Conservation (phyloP, 2,113 vertebrate genomes). For the Tinamus guttatus region DNA sequence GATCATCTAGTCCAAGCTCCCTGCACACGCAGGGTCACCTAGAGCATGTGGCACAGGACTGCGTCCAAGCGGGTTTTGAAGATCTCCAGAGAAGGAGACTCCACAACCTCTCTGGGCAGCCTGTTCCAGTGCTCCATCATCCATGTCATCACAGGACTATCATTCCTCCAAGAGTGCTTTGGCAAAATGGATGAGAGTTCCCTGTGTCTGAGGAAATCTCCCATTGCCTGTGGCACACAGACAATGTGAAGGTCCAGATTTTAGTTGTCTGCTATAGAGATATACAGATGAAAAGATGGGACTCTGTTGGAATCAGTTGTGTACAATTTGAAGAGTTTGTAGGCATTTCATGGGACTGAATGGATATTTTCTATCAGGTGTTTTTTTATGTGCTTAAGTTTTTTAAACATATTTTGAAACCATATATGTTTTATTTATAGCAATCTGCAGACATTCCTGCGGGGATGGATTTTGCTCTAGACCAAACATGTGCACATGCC, state of each 20-base stretch:
- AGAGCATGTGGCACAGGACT: too few relatives aligned
- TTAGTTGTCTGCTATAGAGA: background rate
- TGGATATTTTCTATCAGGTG: background rate
- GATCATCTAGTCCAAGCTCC: too few relatives aligned
- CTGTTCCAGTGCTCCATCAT: too few relatives aligned
- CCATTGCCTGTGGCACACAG: background rate
- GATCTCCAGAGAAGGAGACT: too few relatives aligned
- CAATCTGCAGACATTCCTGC: constrained; percentile 97
- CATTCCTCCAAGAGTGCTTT: background rate
- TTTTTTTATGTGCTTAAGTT: background rate
- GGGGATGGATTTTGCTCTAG: constrained; percentile 99
- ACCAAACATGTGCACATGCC: constrained; percentile 99
- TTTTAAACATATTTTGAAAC: constrained; percentile 42
- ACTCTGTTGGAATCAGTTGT: background rate
- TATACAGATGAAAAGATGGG: background rate
- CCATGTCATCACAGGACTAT: background rate
- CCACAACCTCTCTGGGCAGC: too few relatives aligned
- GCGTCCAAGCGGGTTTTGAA: too few relatives aligned
- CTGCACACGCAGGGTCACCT: too few relatives aligned
- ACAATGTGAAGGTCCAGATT: background rate
- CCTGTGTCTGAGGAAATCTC: background rate
- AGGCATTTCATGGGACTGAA: background rate
- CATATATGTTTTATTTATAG: constrained; percentile 77
- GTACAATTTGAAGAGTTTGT: background rate
- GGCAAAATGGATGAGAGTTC: background rate